These are phyloP conservation scores for Euspilapteryx auroguttella DNA, from an alignment of 2,888 invertebrate genomes.

Conservation along the genomic window DNA sequence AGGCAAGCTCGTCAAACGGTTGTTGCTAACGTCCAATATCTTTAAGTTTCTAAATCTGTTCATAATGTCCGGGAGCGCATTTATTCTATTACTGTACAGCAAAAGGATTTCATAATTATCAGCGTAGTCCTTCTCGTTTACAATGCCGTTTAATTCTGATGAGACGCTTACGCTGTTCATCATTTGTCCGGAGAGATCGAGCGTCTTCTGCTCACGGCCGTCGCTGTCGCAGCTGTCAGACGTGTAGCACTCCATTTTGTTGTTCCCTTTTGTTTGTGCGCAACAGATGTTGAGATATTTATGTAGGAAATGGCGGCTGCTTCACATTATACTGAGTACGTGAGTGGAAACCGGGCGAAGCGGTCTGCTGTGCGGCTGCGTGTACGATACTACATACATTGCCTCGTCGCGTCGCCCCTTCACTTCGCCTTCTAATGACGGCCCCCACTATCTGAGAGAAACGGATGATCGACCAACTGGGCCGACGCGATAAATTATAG, in stretches of 20 bases:
- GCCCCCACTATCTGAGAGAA: no score
- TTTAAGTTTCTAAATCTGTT: conserved; percentile 72
- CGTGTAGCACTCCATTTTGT: conserved; percentile 75
- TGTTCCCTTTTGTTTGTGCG: no score
- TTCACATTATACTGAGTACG: no score
- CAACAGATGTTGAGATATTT: no score
- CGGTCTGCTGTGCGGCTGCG: no score
- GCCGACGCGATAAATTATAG: no score
- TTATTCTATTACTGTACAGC: conserved; percentile 84
- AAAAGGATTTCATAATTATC: conserved; percentile 73
- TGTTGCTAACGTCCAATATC: conserved; percentile 85
- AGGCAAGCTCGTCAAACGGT: conserved; percentile 75
- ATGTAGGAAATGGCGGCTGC: no score
- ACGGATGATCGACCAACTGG: no score
- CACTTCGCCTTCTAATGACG: no score
- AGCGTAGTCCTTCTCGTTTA: conserved; percentile 61
- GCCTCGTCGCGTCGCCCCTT: no score
- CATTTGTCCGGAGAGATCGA: conserved; percentile 62
- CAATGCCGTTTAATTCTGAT: conserved; percentile 61
- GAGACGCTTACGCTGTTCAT: conserved; percentile 62
- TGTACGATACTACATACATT: no score
- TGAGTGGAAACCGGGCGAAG: no score
- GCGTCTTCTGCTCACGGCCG: conserved; percentile 67
- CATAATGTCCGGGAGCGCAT: conserved; percentile 65
- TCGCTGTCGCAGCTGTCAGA: conserved; percentile 85